Percentiles rank a stretch among this genome's conserved stretches.
Evolutionary conservation across 1,140 invertebrate genomes (phyloP).

Genomic region (Drosophila quadrilineata): DNA sequence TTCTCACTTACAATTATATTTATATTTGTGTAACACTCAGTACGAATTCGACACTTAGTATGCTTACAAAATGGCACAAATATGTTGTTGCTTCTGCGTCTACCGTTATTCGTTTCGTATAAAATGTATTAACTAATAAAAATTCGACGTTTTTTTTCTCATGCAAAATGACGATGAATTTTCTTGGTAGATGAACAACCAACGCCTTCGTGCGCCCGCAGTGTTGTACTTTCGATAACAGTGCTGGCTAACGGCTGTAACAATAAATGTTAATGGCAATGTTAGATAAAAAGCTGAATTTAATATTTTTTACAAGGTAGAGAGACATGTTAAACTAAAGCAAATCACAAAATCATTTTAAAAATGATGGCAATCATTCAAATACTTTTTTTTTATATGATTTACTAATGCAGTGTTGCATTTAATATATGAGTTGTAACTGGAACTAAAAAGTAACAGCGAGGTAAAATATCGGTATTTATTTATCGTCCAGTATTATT

Average conservation of each 20-base stretch:
- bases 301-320: too few relatives aligned
- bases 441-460: too few relatives aligned
- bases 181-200: constrained; percentile 73
- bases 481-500: too few relatives aligned
- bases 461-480: too few relatives aligned
- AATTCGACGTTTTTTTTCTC: constrained; percentile 73
- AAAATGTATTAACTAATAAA: constrained; percentile 70
- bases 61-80: constrained; percentile 77
- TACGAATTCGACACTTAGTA: constrained; percentile 63
- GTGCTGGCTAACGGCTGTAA: constrained; percentile 15
- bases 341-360: too few relatives aligned
- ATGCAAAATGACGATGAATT: constrained; percentile 74
- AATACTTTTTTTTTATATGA: too few relatives aligned
- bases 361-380: too few relatives aligned
- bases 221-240: constrained; percentile 25
- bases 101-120: constrained; percentile 62
- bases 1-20: constrained; percentile 65
- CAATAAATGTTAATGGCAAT: constrained; percentile 6
- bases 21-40: constrained; percentile 61
- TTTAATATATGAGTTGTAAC: too few relatives aligned
- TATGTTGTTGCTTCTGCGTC: constrained; percentile 63
- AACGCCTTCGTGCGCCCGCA: constrained; percentile 64
- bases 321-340: too few relatives aligned
- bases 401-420: too few relatives aligned
- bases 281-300: too few relatives aligned